Base-by-base conservation (phyloP, 1,140 invertebrate genomes). In the Mya arenaria region DNA sequence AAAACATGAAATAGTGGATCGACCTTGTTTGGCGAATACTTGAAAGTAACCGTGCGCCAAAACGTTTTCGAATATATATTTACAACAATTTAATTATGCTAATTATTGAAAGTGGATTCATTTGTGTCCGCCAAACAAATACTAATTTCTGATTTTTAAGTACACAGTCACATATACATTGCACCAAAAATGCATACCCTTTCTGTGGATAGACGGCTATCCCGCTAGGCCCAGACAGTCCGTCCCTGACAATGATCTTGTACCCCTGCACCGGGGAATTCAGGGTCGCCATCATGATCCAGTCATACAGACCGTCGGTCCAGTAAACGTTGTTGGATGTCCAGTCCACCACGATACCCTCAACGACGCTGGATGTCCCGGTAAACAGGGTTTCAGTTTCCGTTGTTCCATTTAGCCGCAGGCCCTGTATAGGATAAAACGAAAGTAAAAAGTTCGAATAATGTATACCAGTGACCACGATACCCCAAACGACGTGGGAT, bases 321-420 rank as follows among this genome's bases (percentile, higher is more conserved):
- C 98, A 99, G 92, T 98, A 99, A 55, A 99, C 94, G 91, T 99
- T 99, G 84, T 97, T 97, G 84, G 97, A 94, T 28, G 97, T 93
- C 96, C 97, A 98, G 93, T 99, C 99, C 17, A 99, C 94, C 3
- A 97, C 95, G 72, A 99, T 91, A n/a, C 98, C 98, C 94, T 99
- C 98, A 19, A 90, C 88, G 30, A 87, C 85, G n/a, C 74, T 73
- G 0, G 90, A 91, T 0, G 89, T 90, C 1, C 89, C 88, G 8
- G 84, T 86, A 62, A 87, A 89, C 0, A 91, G 60, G 36, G 86
- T 86, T 25, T 63, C 55, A 0, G 89, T 88, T 5, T 86, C 80
- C 0, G 84, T 87, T n/a, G 85, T 83, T 0, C 89, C 89, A 69
- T 88, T 84, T 15, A 88, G 66, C 6, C 28, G 63, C 8, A 86